Evolutionary conservation across 2,888 invertebrate species (phyloP).

Genomic region (Rosalia funebris): DNA sequence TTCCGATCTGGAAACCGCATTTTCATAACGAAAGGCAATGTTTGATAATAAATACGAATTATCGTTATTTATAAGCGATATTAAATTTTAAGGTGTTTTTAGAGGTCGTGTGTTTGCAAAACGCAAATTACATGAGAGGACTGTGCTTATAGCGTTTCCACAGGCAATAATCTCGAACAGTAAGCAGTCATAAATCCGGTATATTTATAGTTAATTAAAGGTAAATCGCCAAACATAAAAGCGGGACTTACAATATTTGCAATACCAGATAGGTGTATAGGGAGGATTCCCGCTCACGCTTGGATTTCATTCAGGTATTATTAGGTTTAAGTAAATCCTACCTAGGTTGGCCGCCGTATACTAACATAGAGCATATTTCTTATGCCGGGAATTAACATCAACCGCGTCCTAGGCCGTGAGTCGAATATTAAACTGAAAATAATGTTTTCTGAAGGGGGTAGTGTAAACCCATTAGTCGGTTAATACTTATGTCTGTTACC

Average conservation of each 20-base stretch:
- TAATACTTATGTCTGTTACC: not conserved
- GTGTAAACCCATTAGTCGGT: not conserved
- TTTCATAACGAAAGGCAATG: too few relatives aligned
- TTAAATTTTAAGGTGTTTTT: constrained; percentile 24
- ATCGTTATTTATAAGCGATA: constrained; percentile 16
- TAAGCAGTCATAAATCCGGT: constrained; percentile 37
- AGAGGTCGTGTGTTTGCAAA: constrained; percentile 28
- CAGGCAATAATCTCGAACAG: constrained; percentile 34
- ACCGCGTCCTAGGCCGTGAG: constrained; percentile 29
- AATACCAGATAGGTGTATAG: constrained; percentile 11
- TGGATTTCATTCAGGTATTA: constrained; percentile 29
- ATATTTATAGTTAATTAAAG: constrained; percentile 40
- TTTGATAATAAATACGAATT: constrained; percentile 23
- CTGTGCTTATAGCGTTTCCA: constrained; percentile 33
- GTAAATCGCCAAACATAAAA: constrained; percentile 39
- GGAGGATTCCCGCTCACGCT: constrained; percentile 16
- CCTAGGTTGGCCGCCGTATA: constrained; percentile 28
- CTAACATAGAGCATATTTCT: constrained; percentile 34
- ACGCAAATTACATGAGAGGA: constrained; percentile 22
- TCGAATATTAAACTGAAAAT: constrained; percentile 32
- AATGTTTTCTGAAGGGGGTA: constrained; percentile 8
- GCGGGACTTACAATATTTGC: constrained; percentile 40
- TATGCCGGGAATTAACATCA: constrained; percentile 35
- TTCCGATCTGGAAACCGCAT: too few relatives aligned
- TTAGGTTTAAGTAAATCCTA: constrained; percentile 38